Percentiles rank a stretch among this genome's conserved stretches.
Evolutionary conservation across 2,888 invertebrate species (phyloP).

Genomic region (Torymus texanus): DNA sequence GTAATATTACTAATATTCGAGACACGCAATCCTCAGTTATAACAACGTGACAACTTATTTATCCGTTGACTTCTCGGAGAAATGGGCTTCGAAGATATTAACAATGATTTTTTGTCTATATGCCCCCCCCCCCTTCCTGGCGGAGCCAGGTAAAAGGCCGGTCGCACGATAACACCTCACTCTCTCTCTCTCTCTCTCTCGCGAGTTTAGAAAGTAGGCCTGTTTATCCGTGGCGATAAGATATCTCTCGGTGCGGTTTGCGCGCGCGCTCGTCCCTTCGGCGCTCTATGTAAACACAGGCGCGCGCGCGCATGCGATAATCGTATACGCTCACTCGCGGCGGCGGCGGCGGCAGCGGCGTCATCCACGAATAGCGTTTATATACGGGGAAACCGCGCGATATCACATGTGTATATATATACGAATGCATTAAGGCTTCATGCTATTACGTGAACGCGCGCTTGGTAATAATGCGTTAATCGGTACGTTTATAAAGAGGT

Average conservation of each 20-base stretch:
- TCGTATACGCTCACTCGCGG: constrained; percentile 42
- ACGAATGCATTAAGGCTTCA: too few species aligned
- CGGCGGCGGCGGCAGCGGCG: too few species aligned
- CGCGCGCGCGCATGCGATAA: constrained; percentile 39
- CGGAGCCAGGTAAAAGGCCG: constrained; percentile 28
- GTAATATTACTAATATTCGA: too few species aligned
- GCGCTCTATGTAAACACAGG: constrained; percentile 41
- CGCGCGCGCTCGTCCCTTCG: constrained; percentile 46
- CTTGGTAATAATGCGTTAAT: too few species aligned
- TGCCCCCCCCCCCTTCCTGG: neutral
- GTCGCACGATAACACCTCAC: constrained; percentile 28
- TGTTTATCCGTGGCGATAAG: constrained; percentile 54
- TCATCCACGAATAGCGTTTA: too few species aligned
- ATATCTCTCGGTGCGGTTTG: constrained; percentile 33
- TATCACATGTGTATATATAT: too few species aligned
- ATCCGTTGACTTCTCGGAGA: neutral
- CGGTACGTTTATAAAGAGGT: too few species aligned
- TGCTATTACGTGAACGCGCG: too few species aligned
- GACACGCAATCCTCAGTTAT: too few species aligned
- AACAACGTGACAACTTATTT: too few species aligned
- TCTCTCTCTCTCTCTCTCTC: too few species aligned
- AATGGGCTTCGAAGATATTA: constrained; percentile 25
- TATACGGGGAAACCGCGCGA: too few species aligned
- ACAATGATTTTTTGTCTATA: constrained; percentile 33
- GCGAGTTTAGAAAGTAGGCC: constrained; percentile 55